Percentiles rank a stretch among this genome's conserved stretches.
These are phyloP conservation scores for Lordiphosa andalusiaca DNA, from an alignment of 2,888 invertebrate species.

Conservation along the genomic window DNA sequence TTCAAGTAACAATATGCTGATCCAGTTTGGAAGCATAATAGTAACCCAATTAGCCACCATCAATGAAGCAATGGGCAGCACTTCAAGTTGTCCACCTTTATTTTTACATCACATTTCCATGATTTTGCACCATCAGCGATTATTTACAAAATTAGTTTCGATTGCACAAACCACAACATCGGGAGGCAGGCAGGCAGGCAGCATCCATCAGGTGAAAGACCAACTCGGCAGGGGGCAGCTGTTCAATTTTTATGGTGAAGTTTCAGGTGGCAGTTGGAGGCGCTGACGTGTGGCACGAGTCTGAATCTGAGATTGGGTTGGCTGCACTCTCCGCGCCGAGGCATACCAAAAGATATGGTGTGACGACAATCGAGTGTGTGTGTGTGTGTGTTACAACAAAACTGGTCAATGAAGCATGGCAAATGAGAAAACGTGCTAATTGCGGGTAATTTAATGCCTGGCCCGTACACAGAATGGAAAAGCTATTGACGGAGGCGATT, in stretches of 20 bases:
- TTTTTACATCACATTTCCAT: conserved; percentile 33
- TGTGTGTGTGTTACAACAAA: conserved; percentile 17
- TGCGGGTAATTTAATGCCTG: conserved; percentile 23
- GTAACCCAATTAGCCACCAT: not conserved
- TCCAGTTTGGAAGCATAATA: no score
- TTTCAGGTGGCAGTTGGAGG: conserved; percentile 18
- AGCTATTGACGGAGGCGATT: not conserved
- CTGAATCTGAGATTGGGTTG: conserved; percentile 19
- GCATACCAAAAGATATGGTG: not conserved
- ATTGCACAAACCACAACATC: conserved; percentile 27
- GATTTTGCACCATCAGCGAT: conserved; percentile 10
- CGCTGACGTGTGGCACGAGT: conserved; percentile 43
- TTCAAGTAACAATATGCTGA: no score
- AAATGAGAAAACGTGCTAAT: conserved; percentile 59
- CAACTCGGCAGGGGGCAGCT: conserved; percentile 14
- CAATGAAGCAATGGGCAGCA: not conserved
- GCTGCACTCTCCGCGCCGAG: conserved; percentile 23
- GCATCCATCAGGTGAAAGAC: conserved; percentile 14
- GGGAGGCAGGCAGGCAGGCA: not conserved
- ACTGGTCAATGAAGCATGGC: conserved; percentile 42
- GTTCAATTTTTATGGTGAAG: conserved; percentile 3
- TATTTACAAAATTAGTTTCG: conserved; percentile 31
- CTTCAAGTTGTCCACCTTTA: not conserved
- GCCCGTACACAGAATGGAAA: conserved; percentile 3
- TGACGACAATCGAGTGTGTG: conserved; percentile 29